Conservation (phyloP, 2,797 vertebrate genomes). For the Gallinago nigripennis region DNA sequence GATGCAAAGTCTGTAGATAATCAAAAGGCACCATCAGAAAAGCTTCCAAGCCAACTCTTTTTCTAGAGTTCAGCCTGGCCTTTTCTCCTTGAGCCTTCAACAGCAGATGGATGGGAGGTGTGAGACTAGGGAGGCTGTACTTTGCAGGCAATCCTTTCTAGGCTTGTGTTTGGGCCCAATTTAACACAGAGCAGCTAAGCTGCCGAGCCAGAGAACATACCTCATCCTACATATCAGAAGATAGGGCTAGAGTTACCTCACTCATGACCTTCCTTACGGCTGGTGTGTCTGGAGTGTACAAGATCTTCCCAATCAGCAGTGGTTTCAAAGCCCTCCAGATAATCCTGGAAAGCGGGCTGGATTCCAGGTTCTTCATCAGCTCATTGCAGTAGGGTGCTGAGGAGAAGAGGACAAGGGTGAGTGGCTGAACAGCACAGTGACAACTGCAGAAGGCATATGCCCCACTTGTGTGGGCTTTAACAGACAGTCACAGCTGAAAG, state of each 20-base stretch:
- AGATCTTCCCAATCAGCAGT: conserved; percentile 92
- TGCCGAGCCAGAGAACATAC: background rate
- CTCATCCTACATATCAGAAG: background rate
- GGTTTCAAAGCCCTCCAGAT: conserved; percentile 96
- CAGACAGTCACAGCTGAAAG: background rate
- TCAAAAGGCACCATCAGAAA: background rate
- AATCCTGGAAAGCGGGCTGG: conserved; percentile 92
- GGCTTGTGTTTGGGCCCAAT: background rate
- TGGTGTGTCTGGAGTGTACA: conserved; percentile 92
- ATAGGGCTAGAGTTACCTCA: conserved; percentile 81
- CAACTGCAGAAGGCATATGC: background rate
- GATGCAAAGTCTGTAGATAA: background rate
- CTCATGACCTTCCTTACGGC: conserved; percentile 87
- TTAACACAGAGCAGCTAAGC: background rate
- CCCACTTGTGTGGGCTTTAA: background rate
- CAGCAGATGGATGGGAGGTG: background rate
- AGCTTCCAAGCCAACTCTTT: background rate
- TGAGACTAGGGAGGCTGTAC: background rate
- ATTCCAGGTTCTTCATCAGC: conserved; percentile 91
- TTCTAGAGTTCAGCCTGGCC: background rate
- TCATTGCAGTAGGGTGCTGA: conserved; percentile 94
- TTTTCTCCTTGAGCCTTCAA: background rate
- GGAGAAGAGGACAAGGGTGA: background rate
- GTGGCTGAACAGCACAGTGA: background rate
- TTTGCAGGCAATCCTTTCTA: background rate